Evolutionary conservation across 1,140 invertebrate genomes (phyloP).

Genomic region (Aphidius ervi): DNA sequence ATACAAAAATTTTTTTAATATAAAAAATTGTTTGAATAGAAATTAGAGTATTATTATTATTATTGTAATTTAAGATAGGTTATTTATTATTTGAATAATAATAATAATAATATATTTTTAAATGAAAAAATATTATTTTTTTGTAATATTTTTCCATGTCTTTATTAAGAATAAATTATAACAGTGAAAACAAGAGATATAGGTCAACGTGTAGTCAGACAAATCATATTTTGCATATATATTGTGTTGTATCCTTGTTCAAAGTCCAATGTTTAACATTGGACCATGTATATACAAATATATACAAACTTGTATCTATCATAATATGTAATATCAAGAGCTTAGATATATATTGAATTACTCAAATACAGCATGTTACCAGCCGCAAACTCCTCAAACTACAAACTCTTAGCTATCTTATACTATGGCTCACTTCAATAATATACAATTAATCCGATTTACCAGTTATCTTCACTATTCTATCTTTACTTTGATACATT

Average conservation of each 20-base stretch:
- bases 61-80: too few relatives aligned
- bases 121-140: not conserved
- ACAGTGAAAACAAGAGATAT: conserved; percentile 21
- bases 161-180: conserved; percentile 15
- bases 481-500: too few relatives aligned
- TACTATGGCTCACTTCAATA: conserved; percentile 4
- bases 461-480: conserved; percentile 1
- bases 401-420: too few relatives aligned
- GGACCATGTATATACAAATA: not conserved
- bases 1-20: too few relatives aligned
- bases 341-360: conserved; percentile 18
- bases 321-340: too few relatives aligned
- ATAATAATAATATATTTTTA: too few relatives aligned
- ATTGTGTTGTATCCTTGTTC: not conserved
- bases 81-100: too few relatives aligned
- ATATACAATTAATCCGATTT: conserved; percentile 25
- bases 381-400: conserved; percentile 16
- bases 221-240: not conserved
- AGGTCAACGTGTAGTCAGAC: conserved; percentile 15
- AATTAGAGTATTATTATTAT: too few relatives aligned
- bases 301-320: too few relatives aligned
- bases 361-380: conserved; percentile 20
- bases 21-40: too few relatives aligned
- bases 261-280: too few relatives aligned
- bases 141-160: not conserved